These are phyloP conservation scores for Graptemys geographica DNA, from an alignment of 2,797 vertebrate species.

Conservation along the genomic window DNA sequence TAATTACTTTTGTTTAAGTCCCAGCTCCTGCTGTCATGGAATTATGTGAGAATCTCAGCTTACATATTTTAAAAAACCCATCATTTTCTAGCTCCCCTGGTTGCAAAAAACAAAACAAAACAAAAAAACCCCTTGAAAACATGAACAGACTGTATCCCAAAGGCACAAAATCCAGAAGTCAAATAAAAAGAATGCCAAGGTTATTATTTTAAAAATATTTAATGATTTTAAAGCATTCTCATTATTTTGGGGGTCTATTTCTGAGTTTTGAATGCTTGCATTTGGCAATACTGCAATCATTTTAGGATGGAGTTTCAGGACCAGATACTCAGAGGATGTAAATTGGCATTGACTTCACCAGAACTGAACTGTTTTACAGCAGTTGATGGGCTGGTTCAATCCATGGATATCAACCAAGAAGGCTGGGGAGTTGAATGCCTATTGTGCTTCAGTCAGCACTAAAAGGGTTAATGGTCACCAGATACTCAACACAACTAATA, in stretches of 20 bases:
- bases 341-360: not conserved
- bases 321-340: not conserved
- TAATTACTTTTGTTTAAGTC: not conserved
- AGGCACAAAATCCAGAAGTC: not conserved
- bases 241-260: not conserved
- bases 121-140: not conserved
- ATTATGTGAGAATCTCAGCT: not conserved
- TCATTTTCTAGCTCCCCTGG: not conserved
- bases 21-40: not conserved
- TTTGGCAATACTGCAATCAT: not conserved
- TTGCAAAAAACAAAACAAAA: not conserved
- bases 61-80: not conserved
- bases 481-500: not conserved
- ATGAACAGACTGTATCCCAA: not conserved
- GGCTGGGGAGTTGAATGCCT: not conserved
- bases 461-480: not conserved
- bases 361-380: not conserved
- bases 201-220: not conserved
- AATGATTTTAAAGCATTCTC: not conserved
- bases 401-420: not conserved
- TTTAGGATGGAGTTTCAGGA: not conserved
- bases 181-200: not conserved
- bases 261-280: not conserved
- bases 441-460: not conserved
- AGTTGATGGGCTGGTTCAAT: not conserved